Evolutionary conservation across 1,140 invertebrate species (phyloP), one percentile per base, ranked within the genome.

Genomic region (Musca vetustissima): DNA sequence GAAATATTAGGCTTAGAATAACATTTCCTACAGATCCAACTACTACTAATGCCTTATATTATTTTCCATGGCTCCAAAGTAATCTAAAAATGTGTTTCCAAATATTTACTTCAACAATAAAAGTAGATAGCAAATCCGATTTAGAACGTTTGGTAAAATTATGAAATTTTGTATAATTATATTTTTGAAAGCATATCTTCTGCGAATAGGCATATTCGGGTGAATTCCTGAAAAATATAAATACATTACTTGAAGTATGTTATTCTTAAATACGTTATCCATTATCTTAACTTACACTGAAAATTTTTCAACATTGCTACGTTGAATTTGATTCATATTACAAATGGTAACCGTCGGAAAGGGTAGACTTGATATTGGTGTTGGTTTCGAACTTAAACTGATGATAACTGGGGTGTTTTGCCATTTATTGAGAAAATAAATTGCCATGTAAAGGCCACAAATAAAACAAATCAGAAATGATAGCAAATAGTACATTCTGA

Each of bases 291-390:
- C 64, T 65, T 24, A 65, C 64, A 11, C 6, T 25, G 7, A 4
- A 8, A 65, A 24, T 8, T 65, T 22, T 9, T 49, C 25, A 36
- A 50, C 53, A 59, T 25, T 25, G 1, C 83, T 84, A 72, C 86
- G 88, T 70, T 87, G 88, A 0, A 86, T 88, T 72, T 89, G 88
- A 77, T 92, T 92, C 81, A 91, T 89, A 75, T 91, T 92, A 73
- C 91, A 92, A 66, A 92, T 86, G 0, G 90, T 92, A 7, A 92
- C 82, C 0, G 90, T 88, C 0, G 91, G 91, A 82, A 92, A 92
- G 0, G 90, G 91, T 50, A 92, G 85, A 47, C 85, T 79, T 0
- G 83, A 80, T 0, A 92, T 75, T 0, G 85, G 77, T 50, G 88
- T 87, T 43, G 88, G 83, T 67, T 86, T 86, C 1, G 90, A 47